Conservation (phyloP, 2,113 vertebrate species). For the Gnathonemus echidnorhynchus region DNA sequence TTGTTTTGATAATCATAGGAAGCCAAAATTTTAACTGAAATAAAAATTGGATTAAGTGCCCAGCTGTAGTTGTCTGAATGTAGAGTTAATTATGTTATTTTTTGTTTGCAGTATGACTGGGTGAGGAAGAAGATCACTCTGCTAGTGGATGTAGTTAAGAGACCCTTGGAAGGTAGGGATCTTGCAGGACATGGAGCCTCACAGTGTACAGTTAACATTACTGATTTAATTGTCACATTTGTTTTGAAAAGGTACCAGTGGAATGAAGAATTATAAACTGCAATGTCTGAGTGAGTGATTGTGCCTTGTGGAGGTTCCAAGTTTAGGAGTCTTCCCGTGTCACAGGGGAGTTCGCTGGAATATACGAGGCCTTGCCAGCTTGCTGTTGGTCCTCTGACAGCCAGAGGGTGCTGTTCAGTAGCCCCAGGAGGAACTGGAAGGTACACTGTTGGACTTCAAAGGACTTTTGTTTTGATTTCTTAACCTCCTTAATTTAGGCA, state of each 20-base stretch:
- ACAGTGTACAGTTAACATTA: not conserved
- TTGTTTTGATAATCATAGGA: not conserved
- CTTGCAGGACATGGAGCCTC: not conserved
- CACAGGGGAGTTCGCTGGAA: constrained; percentile 37
- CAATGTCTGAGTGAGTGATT: not conserved
- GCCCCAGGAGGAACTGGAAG: constrained; percentile 38
- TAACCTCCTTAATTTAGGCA: not conserved
- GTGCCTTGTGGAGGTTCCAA: not conserved
- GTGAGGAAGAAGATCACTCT: constrained; percentile 43
- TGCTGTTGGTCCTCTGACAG: constrained; percentile 51
- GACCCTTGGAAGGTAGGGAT: constrained; percentile 47
- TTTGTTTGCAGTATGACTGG: constrained; percentile 54
- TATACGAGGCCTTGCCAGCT: constrained; percentile 35
- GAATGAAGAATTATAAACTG: not conserved
- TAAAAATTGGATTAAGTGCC: not conserved
- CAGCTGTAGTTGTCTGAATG: not conserved
- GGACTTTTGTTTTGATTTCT: not conserved
- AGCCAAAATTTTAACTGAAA: not conserved
- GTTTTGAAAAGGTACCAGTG: not conserved
- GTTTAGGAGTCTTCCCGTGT: not conserved
- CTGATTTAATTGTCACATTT: not conserved
- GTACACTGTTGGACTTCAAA: constrained; percentile 21
- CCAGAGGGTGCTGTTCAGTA: constrained; percentile 44
- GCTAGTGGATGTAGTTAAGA: constrained; percentile 57
- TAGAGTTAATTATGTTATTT: not conserved